phyloP scores from a whole-genome alignment of 2,113 vertebrate species.

The Equus przewalskii region DNA sequence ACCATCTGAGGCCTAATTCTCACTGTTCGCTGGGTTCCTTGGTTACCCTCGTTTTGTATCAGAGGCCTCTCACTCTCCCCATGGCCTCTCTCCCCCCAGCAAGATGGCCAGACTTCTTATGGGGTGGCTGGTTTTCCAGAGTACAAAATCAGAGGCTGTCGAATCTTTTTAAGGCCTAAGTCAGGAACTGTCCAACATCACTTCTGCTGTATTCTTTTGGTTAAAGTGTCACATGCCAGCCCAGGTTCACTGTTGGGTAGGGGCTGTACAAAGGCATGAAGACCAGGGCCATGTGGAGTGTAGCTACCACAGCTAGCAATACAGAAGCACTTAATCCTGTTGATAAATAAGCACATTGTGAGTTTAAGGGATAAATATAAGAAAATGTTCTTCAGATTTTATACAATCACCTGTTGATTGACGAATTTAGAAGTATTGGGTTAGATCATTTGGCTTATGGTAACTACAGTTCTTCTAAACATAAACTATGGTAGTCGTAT shows the following conservation, averaged over 20 bases:
- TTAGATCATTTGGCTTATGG: slow-evolving; percentile 3
- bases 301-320: not conserved
- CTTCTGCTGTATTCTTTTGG: not conserved
- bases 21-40: not conserved
- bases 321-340: not conserved
- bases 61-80: not conserved
- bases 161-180: slow-evolving; percentile 23
- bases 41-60: not conserved
- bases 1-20: not conserved
- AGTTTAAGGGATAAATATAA: not conserved
- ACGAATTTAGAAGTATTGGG: not conserved
- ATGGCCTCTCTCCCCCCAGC: not conserved
- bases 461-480: slow-evolving; percentile 38
- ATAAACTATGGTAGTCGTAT: not conserved
- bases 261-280: not conserved
- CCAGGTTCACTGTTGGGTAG: not conserved
- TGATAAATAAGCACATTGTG: not conserved
- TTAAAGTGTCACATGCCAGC: not conserved
- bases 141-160: not conserved
- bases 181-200: not conserved
- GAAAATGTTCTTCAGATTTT: not conserved
- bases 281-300: not conserved
- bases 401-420: not conserved
- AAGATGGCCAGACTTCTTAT: not conserved
- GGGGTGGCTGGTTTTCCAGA: not conserved